Evolutionary conservation across 2,888 invertebrate genomes (phyloP).

Genomic region (Andrena praecox): DNA sequence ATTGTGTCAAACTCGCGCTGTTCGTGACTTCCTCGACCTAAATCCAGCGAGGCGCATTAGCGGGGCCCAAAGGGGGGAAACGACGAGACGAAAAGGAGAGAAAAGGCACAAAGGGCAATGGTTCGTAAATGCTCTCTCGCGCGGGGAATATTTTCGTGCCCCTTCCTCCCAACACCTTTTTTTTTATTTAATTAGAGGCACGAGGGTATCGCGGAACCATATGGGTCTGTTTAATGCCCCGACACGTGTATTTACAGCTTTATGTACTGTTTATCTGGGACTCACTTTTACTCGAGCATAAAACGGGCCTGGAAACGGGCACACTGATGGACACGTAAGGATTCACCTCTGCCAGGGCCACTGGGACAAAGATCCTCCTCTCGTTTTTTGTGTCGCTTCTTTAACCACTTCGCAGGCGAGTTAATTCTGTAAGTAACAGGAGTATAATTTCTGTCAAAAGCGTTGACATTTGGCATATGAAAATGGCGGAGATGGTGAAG

Average conservation of each 20-base stretch:
- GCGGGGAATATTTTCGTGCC: not conserved
- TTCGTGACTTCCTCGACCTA: conserved; percentile 70
- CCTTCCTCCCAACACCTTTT: conserved; percentile 2
- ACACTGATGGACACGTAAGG: conserved; percentile 46
- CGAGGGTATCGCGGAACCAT: conserved; percentile 10
- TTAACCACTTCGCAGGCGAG: not conserved
- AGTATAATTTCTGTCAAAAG: not conserved
- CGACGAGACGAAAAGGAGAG: conserved; percentile 9
- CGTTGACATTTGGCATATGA: not conserved
- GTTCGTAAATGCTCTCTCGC: not conserved
- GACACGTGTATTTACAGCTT: conserved; percentile 40
- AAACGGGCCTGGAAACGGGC: conserved; percentile 50
- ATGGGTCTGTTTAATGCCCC: conserved; percentile 20
- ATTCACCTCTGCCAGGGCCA: conserved; percentile 32
- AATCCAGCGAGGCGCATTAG: conserved; percentile 43
- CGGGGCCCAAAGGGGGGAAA: conserved; percentile 14
- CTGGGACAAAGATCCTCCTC: conserved; percentile 1
- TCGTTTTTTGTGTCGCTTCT: conserved; percentile 5
- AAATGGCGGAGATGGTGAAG: not conserved
- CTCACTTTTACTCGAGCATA: conserved; percentile 65
- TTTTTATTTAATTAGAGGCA: conserved; percentile 14
- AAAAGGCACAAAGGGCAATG: conserved; percentile 10
- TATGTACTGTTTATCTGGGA: conserved; percentile 55
- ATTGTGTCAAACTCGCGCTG: conserved; percentile 70
- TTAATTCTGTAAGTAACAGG: not conserved